Conservation (phyloP, 2,888 invertebrate species). For the Dicycla oo region DNA sequence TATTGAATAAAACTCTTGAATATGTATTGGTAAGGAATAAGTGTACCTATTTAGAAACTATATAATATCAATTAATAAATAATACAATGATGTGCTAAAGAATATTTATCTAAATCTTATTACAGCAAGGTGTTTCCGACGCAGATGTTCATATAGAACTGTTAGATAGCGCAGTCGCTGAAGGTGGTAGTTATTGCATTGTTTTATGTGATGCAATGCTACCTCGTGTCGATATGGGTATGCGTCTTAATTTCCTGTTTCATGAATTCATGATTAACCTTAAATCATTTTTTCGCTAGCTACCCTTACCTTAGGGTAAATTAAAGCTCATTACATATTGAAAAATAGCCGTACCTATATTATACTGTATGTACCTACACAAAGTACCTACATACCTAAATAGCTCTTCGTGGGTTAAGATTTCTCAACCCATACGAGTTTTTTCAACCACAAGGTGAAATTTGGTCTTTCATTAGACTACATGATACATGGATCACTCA, state of each 20-base stretch:
- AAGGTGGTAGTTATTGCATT: slow-evolving; percentile 91
- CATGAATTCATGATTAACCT: background rate
- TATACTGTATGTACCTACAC: background rate
- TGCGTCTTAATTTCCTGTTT: background rate
- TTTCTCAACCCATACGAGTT: background rate
- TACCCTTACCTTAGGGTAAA: background rate
- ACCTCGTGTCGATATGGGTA: slow-evolving; percentile 92
- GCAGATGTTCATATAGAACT: slow-evolving; percentile 91
- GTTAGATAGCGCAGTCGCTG: slow-evolving; percentile 91
- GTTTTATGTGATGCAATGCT: slow-evolving; percentile 93
- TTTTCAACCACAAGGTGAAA: background rate
- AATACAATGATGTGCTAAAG: background rate
- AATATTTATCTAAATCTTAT: slow-evolving; percentile 31
- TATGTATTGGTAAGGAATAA: slow-evolving; percentile 87
- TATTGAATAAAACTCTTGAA: slow-evolving; percentile 88
- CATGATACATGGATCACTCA: background rate
- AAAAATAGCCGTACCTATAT: background rate
- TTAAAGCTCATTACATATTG: background rate
- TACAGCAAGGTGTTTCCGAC: slow-evolving; percentile 93
- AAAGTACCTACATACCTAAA: background rate
- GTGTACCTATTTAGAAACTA: too few relatives aligned
- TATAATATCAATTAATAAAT: background rate
- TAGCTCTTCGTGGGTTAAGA: background rate
- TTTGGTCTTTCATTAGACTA: background rate
- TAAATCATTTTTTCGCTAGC: background rate